Evolutionary conservation across 2,113 vertebrate genomes (phyloP).

Genomic region (Larimichthys crocea): DNA sequence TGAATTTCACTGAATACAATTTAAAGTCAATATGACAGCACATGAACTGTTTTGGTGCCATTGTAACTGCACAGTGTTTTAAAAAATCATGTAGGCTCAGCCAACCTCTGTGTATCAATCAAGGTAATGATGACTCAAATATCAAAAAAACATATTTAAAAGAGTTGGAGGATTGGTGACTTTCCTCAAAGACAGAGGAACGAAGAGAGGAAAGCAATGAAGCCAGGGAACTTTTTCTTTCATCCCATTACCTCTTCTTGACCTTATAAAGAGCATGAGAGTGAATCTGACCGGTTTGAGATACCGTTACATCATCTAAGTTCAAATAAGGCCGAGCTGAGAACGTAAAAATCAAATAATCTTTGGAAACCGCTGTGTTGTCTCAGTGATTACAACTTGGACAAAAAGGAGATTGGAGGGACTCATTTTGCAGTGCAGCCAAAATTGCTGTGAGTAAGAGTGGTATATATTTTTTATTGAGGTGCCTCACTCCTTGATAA

Average conservation of each 20-base stretch:
- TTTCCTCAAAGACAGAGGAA: not conserved
- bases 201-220: not conserved
- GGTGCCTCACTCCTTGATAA: constrained; percentile 40
- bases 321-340: constrained; percentile 4
- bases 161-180: not conserved
- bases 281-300: not conserved
- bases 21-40: no score
- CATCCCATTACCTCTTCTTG: not conserved
- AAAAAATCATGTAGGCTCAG: no score
- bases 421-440: constrained; percentile 47
- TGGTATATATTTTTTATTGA: constrained; percentile 23
- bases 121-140: no score
- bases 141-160: not conserved
- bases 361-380: not conserved
- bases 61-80: not conserved
- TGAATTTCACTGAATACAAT: not conserved
- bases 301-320: not conserved
- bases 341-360: constrained; percentile 16
- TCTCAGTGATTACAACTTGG: constrained; percentile 14
- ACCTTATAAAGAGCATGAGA: not conserved
- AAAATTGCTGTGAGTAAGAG: constrained; percentile 32
- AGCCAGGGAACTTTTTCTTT: not conserved
- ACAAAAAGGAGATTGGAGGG: constrained; percentile 14
- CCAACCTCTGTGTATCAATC: no score
- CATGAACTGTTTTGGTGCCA: no score